Base-by-base conservation (phyloP, 2,797 vertebrate species). In the Fringilla coelebs region DNA sequence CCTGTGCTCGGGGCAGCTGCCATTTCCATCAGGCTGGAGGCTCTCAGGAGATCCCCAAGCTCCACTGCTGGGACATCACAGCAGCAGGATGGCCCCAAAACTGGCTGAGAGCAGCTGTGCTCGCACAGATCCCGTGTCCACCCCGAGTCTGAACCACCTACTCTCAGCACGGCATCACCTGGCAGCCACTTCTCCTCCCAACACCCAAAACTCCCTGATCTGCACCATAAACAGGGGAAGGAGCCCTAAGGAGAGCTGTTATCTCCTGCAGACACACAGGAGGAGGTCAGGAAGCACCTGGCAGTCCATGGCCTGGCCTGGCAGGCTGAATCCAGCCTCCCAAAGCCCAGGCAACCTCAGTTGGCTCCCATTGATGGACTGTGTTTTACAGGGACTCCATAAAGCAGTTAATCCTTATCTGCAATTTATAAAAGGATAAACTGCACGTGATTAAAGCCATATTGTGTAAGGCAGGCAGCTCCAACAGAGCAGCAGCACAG, bases 351-450 rank as follows among this genome's bases (percentile, higher is more conserved):
- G 46, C 46, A 51, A 31, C 16, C 52, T 82, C n/a, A 2, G 6
- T 7, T 62, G 20, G 1, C 80, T 60, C 60, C 71, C 61, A 0
- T 49, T 76, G 79, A 67, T 57, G 36, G 54, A 17, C 90, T 92
- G 6, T 29, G 11, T 61, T 83, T 90, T 40, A 73, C 75, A 11
- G 43, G 17, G 65, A 76, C 66, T 88, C 90, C 83, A 80, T 91
- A 76, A 89, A 94, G 43, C 16, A 83, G 72, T 92, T 80, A 91
- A 93, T 88, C 75, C 78, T 95, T 94, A 93, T 91, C 93, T 93
- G 68, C 46, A 63, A 9, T 65, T 80, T 86, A 58, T 68, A 55
- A 70, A 90, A 75, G 83, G 51, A 81, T 75, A 61, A 91, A 83
- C 51, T 60, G 40, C 55, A 15, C 12, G 3, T 58, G 66, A 75